phyloP scores from a whole-genome alignment of 2,797 vertebrate genomes.

The Myotis findleyi region DNA sequence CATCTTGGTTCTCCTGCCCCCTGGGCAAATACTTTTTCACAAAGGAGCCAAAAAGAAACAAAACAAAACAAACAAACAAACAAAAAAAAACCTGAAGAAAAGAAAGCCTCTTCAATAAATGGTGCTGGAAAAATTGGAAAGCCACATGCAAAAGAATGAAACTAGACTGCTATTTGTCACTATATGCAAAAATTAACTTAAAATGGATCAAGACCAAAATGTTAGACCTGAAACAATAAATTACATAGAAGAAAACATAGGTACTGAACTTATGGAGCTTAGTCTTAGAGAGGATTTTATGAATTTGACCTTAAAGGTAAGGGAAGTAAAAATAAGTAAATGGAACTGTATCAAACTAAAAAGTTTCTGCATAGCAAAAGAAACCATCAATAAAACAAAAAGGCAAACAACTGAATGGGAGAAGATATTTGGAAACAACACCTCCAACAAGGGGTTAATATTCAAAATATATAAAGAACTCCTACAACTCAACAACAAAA shows the following conservation, averaged over 20 bases:
- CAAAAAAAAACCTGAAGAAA: not conserved
- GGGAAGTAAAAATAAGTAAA: not conserved
- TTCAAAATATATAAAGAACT: not conserved
- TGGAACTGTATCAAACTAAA: not conserved
- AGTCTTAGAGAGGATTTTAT: not conserved
- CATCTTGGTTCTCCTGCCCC: no score
- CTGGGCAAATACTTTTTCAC: not conserved
- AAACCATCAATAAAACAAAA: not conserved
- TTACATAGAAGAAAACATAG: not conserved
- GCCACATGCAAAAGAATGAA: not conserved
- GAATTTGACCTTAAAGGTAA: not conserved
- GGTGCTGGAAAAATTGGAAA: not conserved
- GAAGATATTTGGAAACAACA: not conserved
- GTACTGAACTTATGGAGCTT: not conserved
- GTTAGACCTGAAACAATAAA: not conserved
- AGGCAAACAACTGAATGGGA: not conserved
- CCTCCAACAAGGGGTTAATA: not conserved
- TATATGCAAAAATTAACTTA: not conserved
- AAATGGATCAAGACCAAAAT: not conserved
- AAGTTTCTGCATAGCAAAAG: not conserved
- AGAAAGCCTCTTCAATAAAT: not conserved
- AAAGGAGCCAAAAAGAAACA: not conserved
- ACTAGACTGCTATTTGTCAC: not conserved
- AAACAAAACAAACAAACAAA: no score
- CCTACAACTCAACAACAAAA: not conserved